Percentiles rank a stretch among this genome's conserved stretches.
Evolutionary conservation across 2,797 vertebrate genomes (phyloP).

Genomic region (Heterohyrax brucei): DNA sequence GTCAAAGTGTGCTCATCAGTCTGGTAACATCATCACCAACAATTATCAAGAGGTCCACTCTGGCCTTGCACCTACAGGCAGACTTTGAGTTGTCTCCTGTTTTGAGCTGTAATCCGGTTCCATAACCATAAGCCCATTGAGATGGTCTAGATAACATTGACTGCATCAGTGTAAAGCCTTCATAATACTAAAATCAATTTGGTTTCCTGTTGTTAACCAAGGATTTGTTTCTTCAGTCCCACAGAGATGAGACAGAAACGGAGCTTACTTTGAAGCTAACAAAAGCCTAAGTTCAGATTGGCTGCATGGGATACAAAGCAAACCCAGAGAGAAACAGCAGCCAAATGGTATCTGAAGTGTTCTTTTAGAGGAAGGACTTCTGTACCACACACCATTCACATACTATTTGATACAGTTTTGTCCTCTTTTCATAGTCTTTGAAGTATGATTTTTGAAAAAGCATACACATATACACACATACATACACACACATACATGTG

Average conservation of each 20-base stretch:
- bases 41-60: not conserved
- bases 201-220: slow-evolving; percentile 63
- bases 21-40: slow-evolving; percentile 8
- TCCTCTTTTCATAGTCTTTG: slow-evolving; percentile 20
- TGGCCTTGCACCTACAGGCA: not conserved
- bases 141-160: slow-evolving; percentile 63
- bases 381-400: not conserved
- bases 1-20: not conserved
- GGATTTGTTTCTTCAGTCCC: slow-evolving; percentile 56
- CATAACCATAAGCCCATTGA: slow-evolving; percentile 55
- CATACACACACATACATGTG: not conserved
- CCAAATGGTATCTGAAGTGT: slow-evolving; percentile 63
- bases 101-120: slow-evolving; percentile 43
- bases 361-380: not conserved
- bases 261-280: slow-evolving; percentile 78
- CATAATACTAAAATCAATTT: slow-evolving; percentile 81
- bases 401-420: slow-evolving; percentile 49
- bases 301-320: slow-evolving; percentile 78
- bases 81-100: not conserved
- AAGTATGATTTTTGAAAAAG: not conserved
- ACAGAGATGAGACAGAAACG: slow-evolving; percentile 37
- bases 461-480: not conserved
- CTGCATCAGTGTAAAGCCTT: slow-evolving; percentile 59
- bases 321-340: slow-evolving; percentile 48
- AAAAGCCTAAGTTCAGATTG: slow-evolving; percentile 83